Conservation (phyloP, 23 tunicate genomes). For the Styela clava region DNA sequence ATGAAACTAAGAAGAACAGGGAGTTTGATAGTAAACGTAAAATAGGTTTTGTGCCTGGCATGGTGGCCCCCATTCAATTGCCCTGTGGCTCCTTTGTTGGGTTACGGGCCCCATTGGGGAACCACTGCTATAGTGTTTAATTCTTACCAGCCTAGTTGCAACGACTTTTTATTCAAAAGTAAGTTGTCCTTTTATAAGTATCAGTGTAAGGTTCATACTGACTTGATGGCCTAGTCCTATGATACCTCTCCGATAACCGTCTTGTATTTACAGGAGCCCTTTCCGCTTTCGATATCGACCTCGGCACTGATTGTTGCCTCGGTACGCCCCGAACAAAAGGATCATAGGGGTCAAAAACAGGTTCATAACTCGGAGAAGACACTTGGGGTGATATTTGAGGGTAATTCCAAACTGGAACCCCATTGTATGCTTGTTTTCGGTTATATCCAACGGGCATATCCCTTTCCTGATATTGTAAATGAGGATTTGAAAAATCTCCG, state of each 20-base stretch:
- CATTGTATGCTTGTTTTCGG: background rate
- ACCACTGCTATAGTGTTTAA: too few relatives aligned
- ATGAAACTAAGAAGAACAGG: too few relatives aligned
- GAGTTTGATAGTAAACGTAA: too few relatives aligned
- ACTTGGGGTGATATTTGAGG: background rate
- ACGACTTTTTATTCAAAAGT: conserved; percentile 10
- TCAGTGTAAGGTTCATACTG: conserved; percentile 14
- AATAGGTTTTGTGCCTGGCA: too few relatives aligned
- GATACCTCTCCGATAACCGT: conserved; percentile 17
- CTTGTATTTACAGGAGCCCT: conserved; percentile 10
- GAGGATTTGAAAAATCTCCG: background rate
- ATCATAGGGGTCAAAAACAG: conserved; percentile 7
- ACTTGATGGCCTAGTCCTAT: conserved; percentile 12
- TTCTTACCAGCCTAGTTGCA: background rate
- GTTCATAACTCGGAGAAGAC: background rate
- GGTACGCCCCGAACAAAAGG: conserved; percentile 12
- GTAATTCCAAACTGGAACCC: background rate
- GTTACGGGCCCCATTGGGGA: too few relatives aligned
- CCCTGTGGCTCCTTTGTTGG: too few relatives aligned
- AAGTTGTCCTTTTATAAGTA: conserved; percentile 13
- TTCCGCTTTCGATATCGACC: conserved; percentile 14
- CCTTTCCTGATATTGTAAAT: background rate
- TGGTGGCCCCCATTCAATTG: too few relatives aligned
- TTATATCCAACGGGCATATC: background rate
- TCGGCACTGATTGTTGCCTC: conserved; percentile 27